Evolutionary conservation across 23 tunicate species (phyloP), one percentile per base, ranked within the genome.

Genomic region (Styela clava): DNA sequence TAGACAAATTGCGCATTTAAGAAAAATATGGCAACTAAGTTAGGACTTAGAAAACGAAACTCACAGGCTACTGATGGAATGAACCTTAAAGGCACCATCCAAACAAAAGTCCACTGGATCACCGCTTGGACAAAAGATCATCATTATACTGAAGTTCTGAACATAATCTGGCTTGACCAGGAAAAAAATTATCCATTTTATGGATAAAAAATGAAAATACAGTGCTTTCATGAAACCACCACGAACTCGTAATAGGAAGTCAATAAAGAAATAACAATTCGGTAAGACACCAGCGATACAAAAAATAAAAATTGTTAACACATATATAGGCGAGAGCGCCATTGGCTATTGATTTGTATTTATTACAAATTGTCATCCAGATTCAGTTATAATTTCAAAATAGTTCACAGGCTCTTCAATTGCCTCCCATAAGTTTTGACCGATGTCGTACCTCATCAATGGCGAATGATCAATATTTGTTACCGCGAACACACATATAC

Each of bases 401-500:
- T 30, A 71, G 7, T 71, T 34, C 24, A 64, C 52, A 63, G 84
- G 85, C 18, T 63, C 2, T 7, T 83, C 71, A 74, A 84, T 77
- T 44, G 81, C 88, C 19, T 83, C 52, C 98, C 98, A 93, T 86
- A 93, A 80, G 33, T 77, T 65, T 12, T 62, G 21, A 1, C 28
- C 56, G 1, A 74, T 56, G 36, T 83, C 76, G 33, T 87, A 88
- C 74, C 70, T 84, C 78, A 93, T 28, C 72, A 73, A 68, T 2
- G 87, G 64, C 44, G 74, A 76, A 33, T 87, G 69, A 22, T 81
- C 85, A 44, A 86, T 84, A 71, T 35, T 88, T 35, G 93, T 61
- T 1, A 85, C 98, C 20, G 98, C 83, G 65, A 85, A 93, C 1
- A 93, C 85, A 31, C 86, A 87, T 2, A 88, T 77, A 29, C 64